These are phyloP conservation scores for Sphaerodactylus townsendi DNA, from an alignment of 2,113 vertebrate genomes.

Conservation along the genomic window DNA sequence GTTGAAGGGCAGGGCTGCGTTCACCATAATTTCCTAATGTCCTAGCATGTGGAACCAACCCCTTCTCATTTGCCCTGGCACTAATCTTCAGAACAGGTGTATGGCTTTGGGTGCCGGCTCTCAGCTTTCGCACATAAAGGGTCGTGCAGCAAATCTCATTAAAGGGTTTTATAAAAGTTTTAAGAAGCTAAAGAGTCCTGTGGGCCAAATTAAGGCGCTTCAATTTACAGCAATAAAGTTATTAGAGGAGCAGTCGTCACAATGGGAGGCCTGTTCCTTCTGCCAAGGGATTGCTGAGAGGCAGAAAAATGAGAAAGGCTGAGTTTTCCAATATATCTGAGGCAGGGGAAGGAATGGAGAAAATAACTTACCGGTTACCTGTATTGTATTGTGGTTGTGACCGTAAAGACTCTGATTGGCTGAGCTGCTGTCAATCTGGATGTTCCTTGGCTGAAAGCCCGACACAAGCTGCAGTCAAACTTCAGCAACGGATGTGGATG, in stretches of 20 bases:
- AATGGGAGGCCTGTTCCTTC: neutral
- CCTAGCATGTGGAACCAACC: fast-evolving
- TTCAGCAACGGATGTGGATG: neutral
- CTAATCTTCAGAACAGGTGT: conserved; percentile 34
- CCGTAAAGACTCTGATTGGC: neutral
- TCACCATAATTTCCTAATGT: neutral
- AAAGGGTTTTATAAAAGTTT: conserved; percentile 47
- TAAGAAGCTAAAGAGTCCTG: conserved; percentile 49
- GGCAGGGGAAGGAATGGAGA: neutral
- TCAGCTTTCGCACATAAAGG: conserved; percentile 52
- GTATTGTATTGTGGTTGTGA: neutral
- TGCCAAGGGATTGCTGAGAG: neutral
- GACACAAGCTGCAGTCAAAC: neutral
- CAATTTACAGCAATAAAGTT: conserved; percentile 37
- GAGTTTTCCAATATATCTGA: neutral
- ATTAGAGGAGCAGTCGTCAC: conserved; percentile 30
- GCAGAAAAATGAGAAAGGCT: neutral
- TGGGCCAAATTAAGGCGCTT: conserved; percentile 58
- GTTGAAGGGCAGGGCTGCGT: neutral
- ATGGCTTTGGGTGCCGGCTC: conserved; percentile 17
- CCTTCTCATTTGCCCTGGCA: neutral
- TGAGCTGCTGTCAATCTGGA: neutral
- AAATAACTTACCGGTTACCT: neutral
- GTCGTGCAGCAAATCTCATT: conserved; percentile 42
- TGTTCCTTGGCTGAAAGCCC: neutral